These are phyloP conservation scores for Gopherus evgoodei DNA, from an alignment of 2,113 vertebrate species.

Conservation along the genomic window DNA sequence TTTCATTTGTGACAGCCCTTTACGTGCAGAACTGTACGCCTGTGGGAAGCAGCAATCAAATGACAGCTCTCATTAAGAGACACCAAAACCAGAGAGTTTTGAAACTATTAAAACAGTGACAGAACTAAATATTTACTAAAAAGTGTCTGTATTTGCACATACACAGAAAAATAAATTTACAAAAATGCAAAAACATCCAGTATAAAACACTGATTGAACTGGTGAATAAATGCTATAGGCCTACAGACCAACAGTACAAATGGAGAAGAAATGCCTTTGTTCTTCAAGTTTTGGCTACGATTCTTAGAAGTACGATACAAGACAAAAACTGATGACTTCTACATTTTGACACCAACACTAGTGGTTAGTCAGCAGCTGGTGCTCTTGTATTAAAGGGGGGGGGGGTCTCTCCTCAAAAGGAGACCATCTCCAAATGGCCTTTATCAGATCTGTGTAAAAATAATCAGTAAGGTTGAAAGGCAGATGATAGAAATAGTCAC, in stretches of 20 bases:
- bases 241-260: background rate
- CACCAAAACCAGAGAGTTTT: background rate
- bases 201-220: fast-evolving
- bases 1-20: background rate
- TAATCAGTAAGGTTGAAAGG: background rate
- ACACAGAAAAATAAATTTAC: background rate
- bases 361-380: background rate
- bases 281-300: background rate
- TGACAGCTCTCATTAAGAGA: background rate
- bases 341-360: background rate
- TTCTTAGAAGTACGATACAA: background rate
- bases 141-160: background rate
- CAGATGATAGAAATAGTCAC: background rate
- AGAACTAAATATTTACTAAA: background rate
- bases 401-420: background rate
- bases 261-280: background rate
- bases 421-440: background rate
- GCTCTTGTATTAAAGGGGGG: background rate
- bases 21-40: background rate
- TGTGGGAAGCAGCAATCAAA: background rate
- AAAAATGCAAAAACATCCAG: background rate
- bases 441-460: background rate
- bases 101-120: background rate
- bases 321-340: background rate
- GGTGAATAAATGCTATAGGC: background rate